These are phyloP conservation scores for Conus ventricosus DNA, from an alignment of 1,140 invertebrate genomes.

Conservation along the genomic window DNA sequence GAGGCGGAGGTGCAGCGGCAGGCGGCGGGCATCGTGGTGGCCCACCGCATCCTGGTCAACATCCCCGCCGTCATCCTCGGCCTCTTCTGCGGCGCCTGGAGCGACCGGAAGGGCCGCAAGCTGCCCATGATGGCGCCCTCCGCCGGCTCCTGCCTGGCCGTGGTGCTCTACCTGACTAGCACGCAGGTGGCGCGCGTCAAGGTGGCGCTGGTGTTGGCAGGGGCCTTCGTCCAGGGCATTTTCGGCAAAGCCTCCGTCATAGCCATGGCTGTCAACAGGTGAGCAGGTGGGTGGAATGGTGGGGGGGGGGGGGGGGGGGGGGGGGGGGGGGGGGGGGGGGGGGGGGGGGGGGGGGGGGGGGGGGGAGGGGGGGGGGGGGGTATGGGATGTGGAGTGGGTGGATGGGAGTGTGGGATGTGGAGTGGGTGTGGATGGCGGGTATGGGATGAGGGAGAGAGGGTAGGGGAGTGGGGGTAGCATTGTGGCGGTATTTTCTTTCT, in stretches of 20 bases:
- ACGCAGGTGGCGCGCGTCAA: constrained; percentile 39
- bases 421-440: too few species aligned
- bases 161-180: constrained; percentile 67
- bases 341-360: not conserved
- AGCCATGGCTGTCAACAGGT: constrained; percentile 72
- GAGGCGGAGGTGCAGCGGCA: constrained; percentile 64
- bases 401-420: too few species aligned
- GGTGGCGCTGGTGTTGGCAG: constrained; percentile 63
- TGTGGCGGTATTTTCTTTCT: too few species aligned
- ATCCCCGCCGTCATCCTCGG: constrained; percentile 70
- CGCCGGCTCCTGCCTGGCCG: constrained; percentile 67
- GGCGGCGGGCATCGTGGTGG: constrained; percentile 66
- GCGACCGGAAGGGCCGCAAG: constrained; percentile 71
- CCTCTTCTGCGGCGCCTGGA: constrained; percentile 74
- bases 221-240: constrained; percentile 64
- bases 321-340: not conserved
- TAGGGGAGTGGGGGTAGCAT: too few species aligned
- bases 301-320: not conserved
- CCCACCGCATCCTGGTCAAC: constrained; percentile 70
- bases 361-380: not conserved
- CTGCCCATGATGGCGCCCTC: constrained; percentile 73
- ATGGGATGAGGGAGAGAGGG: too few species aligned
- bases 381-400: not conserved
- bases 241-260: constrained; percentile 72
- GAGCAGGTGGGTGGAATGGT: too few species aligned